These are phyloP conservation scores for Sylvia atricapilla DNA, from an alignment of 2,113 vertebrate genomes.

Conservation along the genomic window DNA sequence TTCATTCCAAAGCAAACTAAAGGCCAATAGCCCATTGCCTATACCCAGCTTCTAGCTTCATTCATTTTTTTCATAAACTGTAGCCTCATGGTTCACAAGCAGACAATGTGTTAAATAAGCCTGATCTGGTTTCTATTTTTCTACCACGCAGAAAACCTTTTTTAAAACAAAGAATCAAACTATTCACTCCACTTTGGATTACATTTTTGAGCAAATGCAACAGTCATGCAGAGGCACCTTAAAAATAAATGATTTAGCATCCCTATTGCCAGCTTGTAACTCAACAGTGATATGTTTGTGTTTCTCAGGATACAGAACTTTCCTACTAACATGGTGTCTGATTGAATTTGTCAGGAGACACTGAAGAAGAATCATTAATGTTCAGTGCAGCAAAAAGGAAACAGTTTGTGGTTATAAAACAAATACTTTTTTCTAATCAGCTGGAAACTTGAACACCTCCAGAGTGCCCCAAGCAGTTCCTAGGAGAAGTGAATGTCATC, in stretches of 20 bases:
- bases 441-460: not conserved
- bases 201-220: not conserved
- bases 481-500: not conserved
- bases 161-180: not conserved
- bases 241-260: not conserved
- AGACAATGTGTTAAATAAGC: not conserved
- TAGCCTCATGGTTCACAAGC: not conserved
- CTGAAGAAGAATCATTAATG: not conserved
- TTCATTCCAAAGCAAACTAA: not conserved
- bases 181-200: not conserved
- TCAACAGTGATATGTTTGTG: not conserved
- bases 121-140: not conserved
- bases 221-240: not conserved
- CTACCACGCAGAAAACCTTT: not conserved
- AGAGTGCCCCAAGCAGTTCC: not conserved
- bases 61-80: not conserved
- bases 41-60: not conserved
- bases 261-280: not conserved
- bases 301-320: not conserved
- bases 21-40: not conserved
- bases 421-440: not conserved
- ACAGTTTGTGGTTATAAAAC: not conserved
- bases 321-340: not conserved
- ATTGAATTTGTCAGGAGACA: not conserved
- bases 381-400: not conserved